These are phyloP conservation scores for Notodonta dromedarius DNA, from an alignment of 2,888 invertebrate species.

Conservation along the genomic window DNA sequence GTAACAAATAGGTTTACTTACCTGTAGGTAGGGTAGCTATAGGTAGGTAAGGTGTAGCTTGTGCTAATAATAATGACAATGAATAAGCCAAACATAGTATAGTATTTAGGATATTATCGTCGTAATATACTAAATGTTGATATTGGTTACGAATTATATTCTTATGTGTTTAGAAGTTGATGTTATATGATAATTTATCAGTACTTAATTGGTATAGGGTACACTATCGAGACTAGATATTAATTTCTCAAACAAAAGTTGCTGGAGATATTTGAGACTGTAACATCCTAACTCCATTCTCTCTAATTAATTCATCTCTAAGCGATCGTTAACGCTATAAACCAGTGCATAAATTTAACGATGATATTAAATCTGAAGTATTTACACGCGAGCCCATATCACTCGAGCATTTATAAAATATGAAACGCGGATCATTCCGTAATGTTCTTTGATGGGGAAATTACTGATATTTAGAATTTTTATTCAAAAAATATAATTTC, in stretches of 20 bases:
- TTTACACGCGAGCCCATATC: constrained; percentile 14
- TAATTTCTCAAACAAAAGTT: neutral
- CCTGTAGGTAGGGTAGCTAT: too few species aligned
- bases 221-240: neutral
- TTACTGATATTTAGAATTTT: neutral
- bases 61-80: too few species aligned
- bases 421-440: neutral
- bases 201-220: too few species aligned
- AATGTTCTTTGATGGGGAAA: neutral
- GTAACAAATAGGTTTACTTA: too few species aligned
- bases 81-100: too few species aligned
- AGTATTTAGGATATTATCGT: too few species aligned
- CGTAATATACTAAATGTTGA: too few species aligned
- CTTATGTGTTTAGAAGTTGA: too few species aligned
- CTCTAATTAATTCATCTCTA: constrained; percentile 33
- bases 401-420: neutral
- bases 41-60: too few species aligned
- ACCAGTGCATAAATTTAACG: constrained; percentile 24
- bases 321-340: constrained; percentile 18
- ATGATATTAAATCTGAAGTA: constrained; percentile 17
- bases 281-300: constrained; percentile 17
- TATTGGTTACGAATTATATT: too few species aligned
- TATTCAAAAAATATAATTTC: constrained; percentile 18
- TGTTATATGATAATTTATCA: too few species aligned
- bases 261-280: constrained; percentile 2